Evolutionary conservation across 2,113 vertebrate genomes (phyloP).

Genomic region (Nothobranchius kuhntae): DNA sequence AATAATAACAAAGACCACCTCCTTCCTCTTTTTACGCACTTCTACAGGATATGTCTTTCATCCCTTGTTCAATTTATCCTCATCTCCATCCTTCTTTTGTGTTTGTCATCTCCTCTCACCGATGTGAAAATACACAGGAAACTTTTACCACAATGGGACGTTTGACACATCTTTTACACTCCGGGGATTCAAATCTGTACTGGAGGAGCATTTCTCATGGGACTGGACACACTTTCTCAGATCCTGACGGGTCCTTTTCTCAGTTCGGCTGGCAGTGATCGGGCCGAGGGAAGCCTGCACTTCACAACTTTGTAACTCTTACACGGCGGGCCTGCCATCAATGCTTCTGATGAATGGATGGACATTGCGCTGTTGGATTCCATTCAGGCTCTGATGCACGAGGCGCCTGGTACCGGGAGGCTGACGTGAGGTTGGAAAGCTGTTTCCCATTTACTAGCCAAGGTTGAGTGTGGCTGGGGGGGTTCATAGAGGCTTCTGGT

Average conservation of each 20-base stretch:
- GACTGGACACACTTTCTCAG: conserved; percentile 35
- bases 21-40: conserved; percentile 66
- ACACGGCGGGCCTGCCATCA: conserved; percentile 48
- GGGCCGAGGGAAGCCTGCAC: conserved; percentile 42
- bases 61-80: conserved; percentile 60
- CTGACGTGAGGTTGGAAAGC: conserved; percentile 51
- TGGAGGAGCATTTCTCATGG: conserved; percentile 21
- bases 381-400: conserved; percentile 56
- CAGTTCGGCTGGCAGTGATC: conserved; percentile 37
- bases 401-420: conserved; percentile 49
- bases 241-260: conserved; percentile 51
- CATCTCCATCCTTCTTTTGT: conserved; percentile 73
- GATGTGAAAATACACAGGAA: conserved; percentile 65
- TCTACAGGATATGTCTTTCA: conserved; percentile 73
- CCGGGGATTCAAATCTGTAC: conserved; percentile 37
- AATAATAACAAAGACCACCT: conserved; percentile 68
- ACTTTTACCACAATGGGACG: conserved; percentile 55
- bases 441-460: conserved; percentile 65
- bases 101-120: conserved; percentile 52
- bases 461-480: conserved; percentile 39
- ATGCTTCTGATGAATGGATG: conserved; percentile 56
- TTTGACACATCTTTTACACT: conserved; percentile 61
- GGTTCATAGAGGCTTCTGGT: conserved; percentile 40
- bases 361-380: conserved; percentile 42
- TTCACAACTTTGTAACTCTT: conserved; percentile 47